Conservation (phyloP, 2,888 invertebrate genomes). For the Scaptodrosophila latifasciaeformis region DNA sequence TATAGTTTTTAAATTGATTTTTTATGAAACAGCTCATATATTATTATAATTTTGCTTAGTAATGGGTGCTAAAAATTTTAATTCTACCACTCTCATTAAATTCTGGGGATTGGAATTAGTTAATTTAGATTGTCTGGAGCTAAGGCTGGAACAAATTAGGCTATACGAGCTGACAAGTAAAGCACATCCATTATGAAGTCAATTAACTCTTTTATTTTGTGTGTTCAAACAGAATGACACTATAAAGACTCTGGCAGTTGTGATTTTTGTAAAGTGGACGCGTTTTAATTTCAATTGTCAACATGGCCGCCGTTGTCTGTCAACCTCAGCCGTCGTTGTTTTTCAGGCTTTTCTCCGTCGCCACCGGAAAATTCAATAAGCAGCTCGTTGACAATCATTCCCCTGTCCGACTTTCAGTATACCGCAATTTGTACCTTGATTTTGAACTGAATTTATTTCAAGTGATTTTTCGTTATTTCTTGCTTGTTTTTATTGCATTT, state of each 20-base stretch:
- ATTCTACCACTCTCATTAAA: conserved; percentile 18
- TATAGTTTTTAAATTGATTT: conserved; percentile 49
- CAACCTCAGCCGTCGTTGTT: conserved; percentile 4
- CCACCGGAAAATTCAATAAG: conserved; percentile 61
- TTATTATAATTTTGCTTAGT: conserved; percentile 46
- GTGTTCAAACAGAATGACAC: background rate
- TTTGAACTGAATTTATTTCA: background rate
- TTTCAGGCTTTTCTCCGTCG: conserved; percentile 45
- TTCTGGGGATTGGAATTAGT: background rate
- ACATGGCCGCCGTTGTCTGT: background rate
- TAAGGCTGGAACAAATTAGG: background rate
- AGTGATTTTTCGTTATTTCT: background rate
- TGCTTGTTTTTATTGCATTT: conserved; percentile 54
- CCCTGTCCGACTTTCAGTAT: background rate
- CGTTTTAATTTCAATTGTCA: background rate
- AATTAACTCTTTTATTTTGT: background rate
- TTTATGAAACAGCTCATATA: conserved; percentile 55
- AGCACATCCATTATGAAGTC: background rate
- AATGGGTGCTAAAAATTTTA: conserved; percentile 38
- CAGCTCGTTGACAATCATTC: conserved; percentile 32
- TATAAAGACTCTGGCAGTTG: background rate
- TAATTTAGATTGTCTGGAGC: background rate
- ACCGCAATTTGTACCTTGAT: background rate
- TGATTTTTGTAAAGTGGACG: background rate
- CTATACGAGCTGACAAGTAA: background rate